Conservation (phyloP, 2,888 invertebrate species). For the Chrysomela aeneicollis region DNA sequence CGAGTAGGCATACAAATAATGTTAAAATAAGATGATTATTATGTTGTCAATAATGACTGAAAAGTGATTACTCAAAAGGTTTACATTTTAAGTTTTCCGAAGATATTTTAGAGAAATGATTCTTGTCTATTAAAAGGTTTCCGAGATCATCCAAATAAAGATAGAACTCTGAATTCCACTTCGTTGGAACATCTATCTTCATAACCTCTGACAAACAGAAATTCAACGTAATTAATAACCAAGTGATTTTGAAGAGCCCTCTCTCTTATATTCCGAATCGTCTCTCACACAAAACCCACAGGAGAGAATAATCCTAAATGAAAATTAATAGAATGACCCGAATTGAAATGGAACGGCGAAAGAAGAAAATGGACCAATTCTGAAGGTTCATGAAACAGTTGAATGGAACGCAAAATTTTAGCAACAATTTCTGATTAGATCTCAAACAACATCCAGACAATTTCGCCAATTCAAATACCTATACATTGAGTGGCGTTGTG, state of each 20-base stretch:
- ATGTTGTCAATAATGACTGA: too few species aligned
- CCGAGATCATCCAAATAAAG: neutral
- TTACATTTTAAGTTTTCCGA: too few species aligned
- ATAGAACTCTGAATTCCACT: conserved; percentile 3
- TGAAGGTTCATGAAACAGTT: conserved; percentile 2
- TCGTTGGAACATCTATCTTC: conserved; percentile 14
- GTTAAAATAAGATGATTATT: too few species aligned
- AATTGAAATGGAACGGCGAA: conserved; percentile 18
- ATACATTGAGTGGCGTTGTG: too few species aligned
- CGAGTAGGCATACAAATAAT: too few species aligned
- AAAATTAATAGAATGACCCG: conserved; percentile 19
- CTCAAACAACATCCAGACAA: too few species aligned
- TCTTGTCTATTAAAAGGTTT: neutral
- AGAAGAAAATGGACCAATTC: conserved; percentile 5
- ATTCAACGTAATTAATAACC: conserved; percentile 13
- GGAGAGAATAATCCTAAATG: conserved; percentile 19
- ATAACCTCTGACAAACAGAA: conserved; percentile 16
- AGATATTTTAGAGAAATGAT: too few species aligned
- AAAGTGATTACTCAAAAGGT: too few species aligned
- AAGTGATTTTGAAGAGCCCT: conserved; percentile 7
- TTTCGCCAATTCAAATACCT: too few species aligned
- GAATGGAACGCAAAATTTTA: neutral
- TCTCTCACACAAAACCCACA: conserved; percentile 8
- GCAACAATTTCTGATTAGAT: too few species aligned
- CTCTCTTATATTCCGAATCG: conserved; percentile 10